Percentiles rank a stretch among this genome's conserved stretches.
phyloP scores from a whole-genome alignment of 2,888 invertebrate genomes.

The Xanthia icteritia region DNA sequence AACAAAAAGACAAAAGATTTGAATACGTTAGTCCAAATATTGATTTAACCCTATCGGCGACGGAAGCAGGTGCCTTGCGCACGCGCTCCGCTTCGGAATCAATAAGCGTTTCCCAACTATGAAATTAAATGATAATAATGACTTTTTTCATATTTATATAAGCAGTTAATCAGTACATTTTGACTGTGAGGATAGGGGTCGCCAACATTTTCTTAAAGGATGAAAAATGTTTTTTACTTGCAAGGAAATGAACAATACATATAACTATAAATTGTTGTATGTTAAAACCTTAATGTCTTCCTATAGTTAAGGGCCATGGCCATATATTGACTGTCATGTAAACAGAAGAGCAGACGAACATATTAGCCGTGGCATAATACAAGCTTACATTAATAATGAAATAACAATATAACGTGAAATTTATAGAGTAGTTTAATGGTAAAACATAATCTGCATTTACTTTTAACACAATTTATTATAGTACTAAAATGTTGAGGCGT shows the following conservation, averaged over 20 bases:
- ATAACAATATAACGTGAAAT: conserved; percentile 44
- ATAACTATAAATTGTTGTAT: background rate
- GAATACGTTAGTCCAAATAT: conserved; percentile 89
- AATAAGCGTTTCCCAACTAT: conserved; percentile 88
- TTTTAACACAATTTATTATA: conserved; percentile 58
- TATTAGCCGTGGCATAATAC: conserved; percentile 42
- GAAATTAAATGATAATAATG: conserved; percentile 90
- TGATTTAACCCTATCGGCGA: conserved; percentile 89
- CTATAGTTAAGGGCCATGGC: background rate
- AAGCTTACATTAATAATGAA: conserved; percentile 44
- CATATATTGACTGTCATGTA: background rate
- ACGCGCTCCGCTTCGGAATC: conserved; percentile 83
- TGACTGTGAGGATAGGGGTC: conserved; percentile 73
- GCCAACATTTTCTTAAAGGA: conserved; percentile 78
- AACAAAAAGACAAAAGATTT: conserved; percentile 83
- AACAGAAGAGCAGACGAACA: background rate
- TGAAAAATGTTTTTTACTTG: too few species aligned
- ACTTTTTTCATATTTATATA: conserved; percentile 87
- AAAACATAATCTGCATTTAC: conserved; percentile 56
- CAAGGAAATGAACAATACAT: background rate
- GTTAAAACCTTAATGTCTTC: background rate
- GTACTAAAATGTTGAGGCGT: conserved; percentile 53
- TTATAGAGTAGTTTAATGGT: conserved; percentile 56
- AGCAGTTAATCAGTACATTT: conserved; percentile 86
- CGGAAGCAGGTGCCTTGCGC: conserved; percentile 89